Percentiles rank a stretch among this genome's conserved stretches.
phyloP scores from a whole-genome alignment of 2,113 vertebrate genomes.

The Paedocypris sp. region DNA sequence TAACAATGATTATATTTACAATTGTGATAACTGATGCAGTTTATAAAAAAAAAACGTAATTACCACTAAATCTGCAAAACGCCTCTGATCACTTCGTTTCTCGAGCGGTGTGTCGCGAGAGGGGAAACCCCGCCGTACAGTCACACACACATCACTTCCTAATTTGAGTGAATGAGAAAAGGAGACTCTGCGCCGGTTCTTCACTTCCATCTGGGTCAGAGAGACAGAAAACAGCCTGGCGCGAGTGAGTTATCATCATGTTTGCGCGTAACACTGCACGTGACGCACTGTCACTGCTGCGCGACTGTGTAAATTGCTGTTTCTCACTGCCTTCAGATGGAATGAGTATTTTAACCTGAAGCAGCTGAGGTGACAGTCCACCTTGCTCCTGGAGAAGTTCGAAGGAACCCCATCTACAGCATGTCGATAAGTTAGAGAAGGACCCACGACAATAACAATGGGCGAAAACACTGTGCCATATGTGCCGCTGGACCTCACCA shows the following conservation, averaged over 20 bases:
- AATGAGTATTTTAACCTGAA: neutral
- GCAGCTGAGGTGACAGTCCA: neutral
- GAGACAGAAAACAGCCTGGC: neutral
- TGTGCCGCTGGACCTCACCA: slow-evolving; percentile 60
- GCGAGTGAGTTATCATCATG: neutral
- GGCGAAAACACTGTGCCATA: slow-evolving; percentile 41
- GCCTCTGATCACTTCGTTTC: no score
- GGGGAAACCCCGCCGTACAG: slow-evolving; percentile 8
- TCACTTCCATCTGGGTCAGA: neutral
- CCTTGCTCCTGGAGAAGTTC: neutral
- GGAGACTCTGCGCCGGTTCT: neutral
- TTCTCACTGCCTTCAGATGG: no score
- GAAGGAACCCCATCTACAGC: neutral
- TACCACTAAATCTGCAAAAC: no score
- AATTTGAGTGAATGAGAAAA: slow-evolving; percentile 26
- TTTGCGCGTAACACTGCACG: neutral
- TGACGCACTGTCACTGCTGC: slow-evolving; percentile 3
- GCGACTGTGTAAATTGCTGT: no score
- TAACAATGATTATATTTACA: no score
- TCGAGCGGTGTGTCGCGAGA: neutral
- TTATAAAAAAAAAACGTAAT: no score
- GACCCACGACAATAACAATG: slow-evolving; percentile 52
- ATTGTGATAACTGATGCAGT: no score
- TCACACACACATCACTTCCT: neutral
- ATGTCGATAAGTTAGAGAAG: neutral